These are phyloP conservation scores for Beris morrisii DNA, from an alignment of 2,888 invertebrate genomes.

Conservation along the genomic window DNA sequence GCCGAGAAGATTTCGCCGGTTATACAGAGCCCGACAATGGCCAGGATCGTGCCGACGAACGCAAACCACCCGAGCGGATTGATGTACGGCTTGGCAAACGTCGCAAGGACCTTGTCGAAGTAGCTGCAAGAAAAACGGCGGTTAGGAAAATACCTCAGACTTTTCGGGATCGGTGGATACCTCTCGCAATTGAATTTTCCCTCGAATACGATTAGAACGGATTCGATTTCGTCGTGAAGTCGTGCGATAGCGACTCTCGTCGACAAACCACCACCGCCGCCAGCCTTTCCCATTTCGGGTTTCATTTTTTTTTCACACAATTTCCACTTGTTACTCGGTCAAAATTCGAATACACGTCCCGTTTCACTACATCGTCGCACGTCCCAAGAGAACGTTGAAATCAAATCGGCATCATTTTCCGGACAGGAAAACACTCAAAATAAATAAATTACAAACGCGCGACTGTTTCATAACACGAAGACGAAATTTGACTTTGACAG, in stretches of 20 bases:
- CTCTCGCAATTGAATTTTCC: conserved; percentile 61
- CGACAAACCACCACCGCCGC: conserved; percentile 59
- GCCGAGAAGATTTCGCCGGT: conserved; percentile 53
- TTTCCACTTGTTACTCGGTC: too few relatives aligned
- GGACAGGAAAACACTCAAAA: neutral
- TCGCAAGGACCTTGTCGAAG: conserved; percentile 49
- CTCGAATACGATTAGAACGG: conserved; percentile 66
- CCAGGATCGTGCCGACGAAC: conserved; percentile 60
- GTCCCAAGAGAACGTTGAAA: neutral
- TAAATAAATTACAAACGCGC: neutral
- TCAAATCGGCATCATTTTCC: neutral
- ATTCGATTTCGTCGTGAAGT: conserved; percentile 70
- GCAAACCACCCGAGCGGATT: conserved; percentile 71
- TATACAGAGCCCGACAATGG: conserved; percentile 59
- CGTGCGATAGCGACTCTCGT: conserved; percentile 70
- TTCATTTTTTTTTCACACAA: conserved; percentile 9
- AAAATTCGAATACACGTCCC: too few relatives aligned
- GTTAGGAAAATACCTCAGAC: conserved; percentile 52
- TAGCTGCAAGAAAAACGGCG: conserved; percentile 43
- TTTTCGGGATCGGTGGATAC: conserved; percentile 52
- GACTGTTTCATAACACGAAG: too few relatives aligned
- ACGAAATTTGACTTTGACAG: too few relatives aligned
- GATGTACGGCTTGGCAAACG: conserved; percentile 56
- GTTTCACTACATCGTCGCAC: neutral
- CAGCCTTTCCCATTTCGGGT: neutral